Conservation (phyloP, 2,113 vertebrate genomes). For the Myiozetetes cayanensis region DNA sequence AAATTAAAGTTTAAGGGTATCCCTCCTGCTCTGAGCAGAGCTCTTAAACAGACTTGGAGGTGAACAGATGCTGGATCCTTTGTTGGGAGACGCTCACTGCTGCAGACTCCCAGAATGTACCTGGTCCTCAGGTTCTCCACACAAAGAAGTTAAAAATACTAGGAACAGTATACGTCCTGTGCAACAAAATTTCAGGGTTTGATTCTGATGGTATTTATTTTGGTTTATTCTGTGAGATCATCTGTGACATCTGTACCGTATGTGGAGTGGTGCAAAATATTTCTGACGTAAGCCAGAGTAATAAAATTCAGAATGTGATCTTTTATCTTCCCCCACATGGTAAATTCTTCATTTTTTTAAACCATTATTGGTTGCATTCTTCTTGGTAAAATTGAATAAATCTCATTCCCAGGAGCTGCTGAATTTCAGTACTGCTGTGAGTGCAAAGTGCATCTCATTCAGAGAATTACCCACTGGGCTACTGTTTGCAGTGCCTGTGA, state of each 20-base stretch:
- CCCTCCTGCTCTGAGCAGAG: neutral
- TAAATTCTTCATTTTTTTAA: neutral
- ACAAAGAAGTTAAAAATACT: neutral
- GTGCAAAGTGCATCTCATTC: constrained; percentile 64
- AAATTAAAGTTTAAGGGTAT: constrained; percentile 23
- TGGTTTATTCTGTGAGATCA: neutral
- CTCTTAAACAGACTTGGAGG: neutral
- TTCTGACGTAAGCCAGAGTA: neutral
- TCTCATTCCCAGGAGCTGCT: constrained; percentile 20
- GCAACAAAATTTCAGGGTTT: neutral
- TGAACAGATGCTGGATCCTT: neutral
- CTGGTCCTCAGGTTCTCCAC: neutral
- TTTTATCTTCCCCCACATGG: neutral
- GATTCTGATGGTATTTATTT: neutral
- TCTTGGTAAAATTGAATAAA: constrained; percentile 34
- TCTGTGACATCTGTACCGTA: neutral
- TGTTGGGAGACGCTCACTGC: neutral
- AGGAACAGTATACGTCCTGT: neutral
- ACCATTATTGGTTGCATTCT: constrained; percentile 51
- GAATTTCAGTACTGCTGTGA: constrained; percentile 59
- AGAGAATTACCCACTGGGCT: constrained; percentile 58
- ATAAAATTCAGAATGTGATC: neutral
- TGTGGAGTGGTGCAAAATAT: neutral
- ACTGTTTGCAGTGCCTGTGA: constrained; percentile 59
- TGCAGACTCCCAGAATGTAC: neutral